Conservation (phyloP, 1,140 invertebrate genomes). For the Ephestia elutella region DNA sequence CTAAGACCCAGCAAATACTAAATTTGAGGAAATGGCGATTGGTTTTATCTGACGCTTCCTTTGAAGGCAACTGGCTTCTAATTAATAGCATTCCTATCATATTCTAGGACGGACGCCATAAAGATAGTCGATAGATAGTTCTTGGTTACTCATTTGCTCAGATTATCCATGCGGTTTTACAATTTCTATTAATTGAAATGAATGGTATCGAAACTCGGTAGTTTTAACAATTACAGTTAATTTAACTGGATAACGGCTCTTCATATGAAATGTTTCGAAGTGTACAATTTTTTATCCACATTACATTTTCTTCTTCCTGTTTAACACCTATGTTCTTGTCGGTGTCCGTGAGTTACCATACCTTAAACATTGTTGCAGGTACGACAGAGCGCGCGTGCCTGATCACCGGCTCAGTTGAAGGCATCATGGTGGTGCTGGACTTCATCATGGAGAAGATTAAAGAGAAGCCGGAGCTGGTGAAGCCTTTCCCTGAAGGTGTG, state of each 20-base stretch:
- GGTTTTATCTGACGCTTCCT: not conserved
- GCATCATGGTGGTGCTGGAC: slow-evolving; percentile 94
- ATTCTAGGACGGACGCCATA: not conserved
- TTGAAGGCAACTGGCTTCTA: not conserved
- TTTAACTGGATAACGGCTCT: too few species aligned
- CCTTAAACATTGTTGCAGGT: slow-evolving; percentile 75
- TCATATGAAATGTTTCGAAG: too few species aligned
- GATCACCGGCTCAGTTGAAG: slow-evolving; percentile 94
- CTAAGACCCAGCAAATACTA: not conserved
- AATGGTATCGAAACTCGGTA: too few species aligned
- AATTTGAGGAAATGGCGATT: not conserved
- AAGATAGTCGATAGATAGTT: not conserved
- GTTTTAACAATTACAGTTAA: too few species aligned
- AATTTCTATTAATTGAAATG: too few species aligned
- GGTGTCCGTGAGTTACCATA: too few species aligned
- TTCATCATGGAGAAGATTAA: slow-evolving; percentile 99
- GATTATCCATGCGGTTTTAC: too few species aligned
- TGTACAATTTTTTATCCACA: too few species aligned
- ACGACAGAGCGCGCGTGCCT: slow-evolving; percentile 98
- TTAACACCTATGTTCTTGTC: too few species aligned
- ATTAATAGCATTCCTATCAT: not conserved
- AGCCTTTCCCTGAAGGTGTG: slow-evolving; percentile 79
- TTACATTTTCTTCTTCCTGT: not conserved
- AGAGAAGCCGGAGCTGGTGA: slow-evolving; percentile 96
- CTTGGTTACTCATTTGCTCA: not conserved